Evolutionary conservation across 2,888 invertebrate species (phyloP).

Genomic region (Aethes cnicana): DNA sequence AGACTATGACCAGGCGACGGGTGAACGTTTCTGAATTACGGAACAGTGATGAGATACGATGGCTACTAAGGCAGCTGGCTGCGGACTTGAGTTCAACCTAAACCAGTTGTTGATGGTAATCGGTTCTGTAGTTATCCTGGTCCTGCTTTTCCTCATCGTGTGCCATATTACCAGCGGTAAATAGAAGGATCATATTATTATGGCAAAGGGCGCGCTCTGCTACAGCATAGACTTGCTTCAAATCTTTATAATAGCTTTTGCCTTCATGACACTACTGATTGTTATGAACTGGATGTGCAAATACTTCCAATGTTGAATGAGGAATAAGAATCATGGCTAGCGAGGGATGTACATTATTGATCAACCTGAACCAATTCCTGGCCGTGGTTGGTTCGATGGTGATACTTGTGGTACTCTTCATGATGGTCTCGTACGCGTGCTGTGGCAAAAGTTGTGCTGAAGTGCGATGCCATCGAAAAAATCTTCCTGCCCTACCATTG

Average conservation of each 20-base stretch:
- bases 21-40: neutral
- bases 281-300: slow-evolving; percentile 69
- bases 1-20: neutral
- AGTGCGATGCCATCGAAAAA: neutral
- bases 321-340: slow-evolving; percentile 21
- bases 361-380: slow-evolving; percentile 41
- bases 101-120: slow-evolving; percentile 64
- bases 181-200: slow-evolving; percentile 21
- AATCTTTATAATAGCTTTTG: slow-evolving; percentile 56
- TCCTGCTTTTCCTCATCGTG: slow-evolving; percentile 60
- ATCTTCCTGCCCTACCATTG: slow-evolving; percentile 19
- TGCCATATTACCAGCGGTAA: slow-evolving; percentile 61
- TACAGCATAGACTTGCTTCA: slow-evolving; percentile 56
- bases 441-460: neutral
- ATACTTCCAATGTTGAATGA: slow-evolving; percentile 47
- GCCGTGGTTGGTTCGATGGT: slow-evolving; percentile 43
- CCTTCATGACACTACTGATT: slow-evolving; percentile 57
- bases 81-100: slow-evolving; percentile 52
- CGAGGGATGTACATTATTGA: slow-evolving; percentile 31
- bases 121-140: slow-evolving; percentile 60
- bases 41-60: slow-evolving; percentile 30
- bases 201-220: slow-evolving; percentile 25
- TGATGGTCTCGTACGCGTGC: slow-evolving; percentile 29
- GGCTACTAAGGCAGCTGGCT: slow-evolving; percentile 39
- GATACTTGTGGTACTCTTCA: slow-evolving; percentile 40